Evolutionary conservation across 2,888 invertebrate genomes (phyloP), one percentile per base, ranked within the genome.

Genomic region (Limnephilus rhombicus): DNA sequence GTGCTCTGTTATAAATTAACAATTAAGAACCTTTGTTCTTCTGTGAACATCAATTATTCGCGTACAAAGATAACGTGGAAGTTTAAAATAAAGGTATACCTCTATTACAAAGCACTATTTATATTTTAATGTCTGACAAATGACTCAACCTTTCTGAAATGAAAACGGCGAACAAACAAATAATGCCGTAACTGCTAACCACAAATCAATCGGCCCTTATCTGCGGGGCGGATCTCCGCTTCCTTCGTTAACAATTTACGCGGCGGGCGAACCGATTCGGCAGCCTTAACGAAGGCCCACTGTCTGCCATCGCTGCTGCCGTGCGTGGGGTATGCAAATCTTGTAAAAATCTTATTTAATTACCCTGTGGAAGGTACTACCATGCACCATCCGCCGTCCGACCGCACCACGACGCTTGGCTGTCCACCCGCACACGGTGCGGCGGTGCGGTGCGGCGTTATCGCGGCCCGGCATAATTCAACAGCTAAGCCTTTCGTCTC

Each of bases 161-260:
- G 92, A 86, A 92, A 88, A 85, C 53, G 85, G 90, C 34, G 45
- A 92, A 92, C 90, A 92, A 92, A 90, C 90, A 90, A 90, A 90
- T 90, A 86, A 88, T 85, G 91, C 86, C 86, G 86, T 90, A 86
- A 92, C 90, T 86, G 92, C 90, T 92, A 80, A 88, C 92, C 93
- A 93, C 93, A 93, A 93, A 93, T 93, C 93, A 93, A 93, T 93
- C 92, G 93, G 45, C 81, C 34, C 90, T 45, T 92, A 92, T 92
- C 92, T 68, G 83, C 81, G 85, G 15, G n/a, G 41, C 37, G 80
- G 49, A 92, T 92, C 93, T 89, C 91, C 34, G 91, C 80, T 86
- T 92, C 91, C 91, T 93, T 92, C 92, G 93, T 92, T 93, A 92
- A 90, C 92, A 90, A 93, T 93, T 93, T 93, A 90, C 90, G 90